A percentile compares a stretch with the other conserved stretches of the same genome.
phyloP scores from a whole-genome alignment of 2,888 invertebrate species.

The Loripinus fragilis region DNA sequence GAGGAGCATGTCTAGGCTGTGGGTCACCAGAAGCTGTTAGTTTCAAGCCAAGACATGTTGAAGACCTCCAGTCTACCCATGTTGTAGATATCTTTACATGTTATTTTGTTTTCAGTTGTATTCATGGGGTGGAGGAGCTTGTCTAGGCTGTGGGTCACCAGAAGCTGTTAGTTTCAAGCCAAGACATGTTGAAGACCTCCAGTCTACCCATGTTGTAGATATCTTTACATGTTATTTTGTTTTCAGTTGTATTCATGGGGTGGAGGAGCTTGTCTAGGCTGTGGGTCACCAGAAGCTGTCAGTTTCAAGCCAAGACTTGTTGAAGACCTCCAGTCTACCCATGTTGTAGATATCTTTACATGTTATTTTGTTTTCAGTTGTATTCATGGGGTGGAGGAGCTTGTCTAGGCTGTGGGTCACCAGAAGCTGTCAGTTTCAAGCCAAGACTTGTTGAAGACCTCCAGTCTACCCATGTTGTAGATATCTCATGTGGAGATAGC shows the following conservation, averaged over 20 bases:
- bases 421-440: slow-evolving; percentile 85
- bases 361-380: slow-evolving; percentile 80
- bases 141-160: slow-evolving; percentile 86
- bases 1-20: slow-evolving; percentile 86
- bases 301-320: slow-evolving; percentile 85
- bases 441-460: slow-evolving; percentile 86
- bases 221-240: slow-evolving; percentile 76
- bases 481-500: slow-evolving; percentile 87
- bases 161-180: slow-evolving; percentile 86
- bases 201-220: slow-evolving; percentile 85
- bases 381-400: slow-evolving; percentile 88
- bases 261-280: slow-evolving; percentile 86
- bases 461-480: slow-evolving; percentile 85
- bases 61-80: slow-evolving; percentile 85
- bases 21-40: slow-evolving; percentile 86
- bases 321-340: slow-evolving; percentile 85
- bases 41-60: slow-evolving; percentile 85
- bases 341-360: slow-evolving; percentile 85
- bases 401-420: slow-evolving; percentile 86
- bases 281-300: slow-evolving; percentile 86
- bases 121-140: slow-evolving; percentile 87
- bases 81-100: neutral
- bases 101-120: slow-evolving; percentile 84
- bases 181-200: slow-evolving; percentile 85
- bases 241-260: slow-evolving; percentile 88